Evolutionary conservation across 1,140 invertebrate genomes (phyloP).

Genomic region (Geopemphigus sp.): DNA sequence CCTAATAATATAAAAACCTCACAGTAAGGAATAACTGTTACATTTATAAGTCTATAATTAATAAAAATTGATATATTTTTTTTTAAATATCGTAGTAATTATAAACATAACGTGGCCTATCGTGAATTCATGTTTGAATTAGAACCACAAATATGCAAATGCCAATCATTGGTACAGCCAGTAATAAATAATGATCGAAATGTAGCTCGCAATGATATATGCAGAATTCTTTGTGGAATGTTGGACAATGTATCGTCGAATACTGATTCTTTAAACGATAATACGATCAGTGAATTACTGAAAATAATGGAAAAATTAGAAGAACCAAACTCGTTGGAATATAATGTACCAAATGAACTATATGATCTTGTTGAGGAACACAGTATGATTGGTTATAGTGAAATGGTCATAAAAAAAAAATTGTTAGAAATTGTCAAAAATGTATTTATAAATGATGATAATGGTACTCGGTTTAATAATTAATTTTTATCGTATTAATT

Average conservation of each 20-base stretch:
- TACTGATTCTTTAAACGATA: neutral
- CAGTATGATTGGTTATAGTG: neutral
- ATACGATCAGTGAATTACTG: neutral
- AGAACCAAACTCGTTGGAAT: neutral
- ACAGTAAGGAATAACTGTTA: neutral
- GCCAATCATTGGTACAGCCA: conserved; percentile 1
- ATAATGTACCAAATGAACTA: neutral
- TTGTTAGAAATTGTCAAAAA: conserved; percentile 1
- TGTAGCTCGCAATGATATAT: conserved; percentile 16
- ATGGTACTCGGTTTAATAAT: conserved; percentile 7
- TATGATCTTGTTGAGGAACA: conserved; percentile 20
- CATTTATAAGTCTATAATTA: no score
- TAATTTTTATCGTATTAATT: neutral
- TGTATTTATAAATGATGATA: neutral
- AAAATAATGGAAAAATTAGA: neutral
- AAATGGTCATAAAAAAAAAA: conserved; percentile 6
- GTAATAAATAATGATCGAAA: conserved; percentile 3
- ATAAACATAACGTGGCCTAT: conserved; percentile 12
- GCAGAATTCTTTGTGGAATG: neutral
- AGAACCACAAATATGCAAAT: conserved; percentile 15
- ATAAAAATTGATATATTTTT: neutral
- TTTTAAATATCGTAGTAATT: neutral
- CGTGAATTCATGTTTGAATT: conserved; percentile 9
- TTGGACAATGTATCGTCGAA: neutral
- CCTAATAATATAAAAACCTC: neutral